Percentiles rank a stretch among this genome's conserved stretches.
Conservation (phyloP, 2,888 invertebrate species). For the Tetanocera ferruginea region DNA sequence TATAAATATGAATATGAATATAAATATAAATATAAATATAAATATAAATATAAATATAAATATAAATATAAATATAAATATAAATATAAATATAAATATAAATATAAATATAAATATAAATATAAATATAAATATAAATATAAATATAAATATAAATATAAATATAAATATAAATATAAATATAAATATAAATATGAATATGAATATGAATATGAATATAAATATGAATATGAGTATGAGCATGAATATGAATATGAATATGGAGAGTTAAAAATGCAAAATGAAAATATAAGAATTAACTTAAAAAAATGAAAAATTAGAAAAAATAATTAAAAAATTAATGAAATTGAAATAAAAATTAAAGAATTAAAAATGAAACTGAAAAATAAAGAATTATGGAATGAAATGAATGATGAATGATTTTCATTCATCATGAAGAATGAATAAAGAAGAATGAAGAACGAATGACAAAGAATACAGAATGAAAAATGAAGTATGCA, state of each 20-base stretch:
- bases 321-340: background rate
- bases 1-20: too few relatives aligned
- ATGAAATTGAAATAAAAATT: background rate
- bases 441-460: too few relatives aligned
- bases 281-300: background rate
- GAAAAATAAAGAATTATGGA: too few relatives aligned
- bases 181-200: background rate
- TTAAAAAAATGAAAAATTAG: background rate
- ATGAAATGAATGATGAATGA: too few relatives aligned
- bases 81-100: background rate
- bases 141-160: background rate
- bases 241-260: conserved; percentile 27
- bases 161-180: background rate
- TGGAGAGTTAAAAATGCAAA: background rate
- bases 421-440: too few relatives aligned
- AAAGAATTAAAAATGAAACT: conserved; percentile 39
- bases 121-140: background rate
- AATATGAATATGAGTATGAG: background rate
- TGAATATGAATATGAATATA: background rate
- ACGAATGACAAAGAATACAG: too few relatives aligned
- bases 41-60: too few relatives aligned
- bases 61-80: too few relatives aligned
- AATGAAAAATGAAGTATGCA: too few relatives aligned
- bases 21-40: too few relatives aligned
- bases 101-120: background rate